Percentiles rank a stretch among this genome's conserved stretches.
Evolutionary conservation across 2,888 invertebrate species (phyloP).

Genomic region (Nematopogon swammerdamellus): DNA sequence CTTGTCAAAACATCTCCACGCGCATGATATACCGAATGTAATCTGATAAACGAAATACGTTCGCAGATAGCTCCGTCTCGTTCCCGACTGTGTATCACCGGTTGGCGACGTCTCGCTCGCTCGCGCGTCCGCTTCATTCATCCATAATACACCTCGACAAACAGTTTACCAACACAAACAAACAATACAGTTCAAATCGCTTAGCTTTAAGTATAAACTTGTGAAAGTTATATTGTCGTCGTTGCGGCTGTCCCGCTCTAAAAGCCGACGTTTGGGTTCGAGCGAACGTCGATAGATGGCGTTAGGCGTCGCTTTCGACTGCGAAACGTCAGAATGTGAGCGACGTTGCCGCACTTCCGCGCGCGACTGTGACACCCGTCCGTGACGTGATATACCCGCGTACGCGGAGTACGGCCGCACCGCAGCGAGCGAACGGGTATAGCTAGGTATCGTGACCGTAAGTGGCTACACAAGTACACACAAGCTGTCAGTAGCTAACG

Average conservation of each 20-base stretch:
- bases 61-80: slow-evolving; percentile 2
- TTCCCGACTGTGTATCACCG: slow-evolving; percentile 5
- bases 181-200: slow-evolving; percentile 55
- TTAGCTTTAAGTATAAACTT: slow-evolving; percentile 56
- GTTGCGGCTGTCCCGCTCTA: slow-evolving; percentile 42
- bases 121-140: slow-evolving; percentile 55
- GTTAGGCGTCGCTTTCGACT: slow-evolving; percentile 33
- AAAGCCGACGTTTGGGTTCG: slow-evolving; percentile 33
- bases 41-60: slow-evolving; percentile 60
- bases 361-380: slow-evolving; percentile 17
- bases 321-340: slow-evolving; percentile 46
- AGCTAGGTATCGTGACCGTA: slow-evolving; percentile 13
- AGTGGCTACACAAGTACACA: slow-evolving; percentile 20
- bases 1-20: slow-evolving; percentile 59
- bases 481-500: slow-evolving; percentile 54
- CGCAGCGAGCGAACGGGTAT: slow-evolving; percentile 23
- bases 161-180: slow-evolving; percentile 58
- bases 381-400: slow-evolving; percentile 4
- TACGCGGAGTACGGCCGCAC: slow-evolving; percentile 8
- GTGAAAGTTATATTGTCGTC: slow-evolving; percentile 56
- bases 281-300: slow-evolving; percentile 36
- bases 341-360: slow-evolving; percentile 54
- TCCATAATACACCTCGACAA: slow-evolving; percentile 52
- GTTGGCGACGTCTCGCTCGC: slow-evolving; percentile 23
- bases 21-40: slow-evolving; percentile 58